Base-by-base conservation (phyloP, 2,113 vertebrate genomes). In the Mohoua ochrocephala region DNA sequence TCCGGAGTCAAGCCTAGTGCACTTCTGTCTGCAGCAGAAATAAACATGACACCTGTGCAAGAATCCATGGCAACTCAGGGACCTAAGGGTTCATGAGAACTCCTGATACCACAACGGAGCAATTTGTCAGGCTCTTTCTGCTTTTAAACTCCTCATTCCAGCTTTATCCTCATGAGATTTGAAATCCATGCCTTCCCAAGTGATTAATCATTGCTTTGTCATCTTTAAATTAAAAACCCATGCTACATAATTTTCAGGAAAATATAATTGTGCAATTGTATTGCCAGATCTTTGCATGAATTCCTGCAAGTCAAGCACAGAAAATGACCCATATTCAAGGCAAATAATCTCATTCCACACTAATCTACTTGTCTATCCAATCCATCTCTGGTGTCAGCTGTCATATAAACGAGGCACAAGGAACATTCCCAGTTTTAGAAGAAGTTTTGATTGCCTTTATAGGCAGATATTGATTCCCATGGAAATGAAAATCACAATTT, bases 401-500 rank as follows among this genome's bases (percentile, higher is more conserved):
- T 93, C 87, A 53, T 7, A 81, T 24, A 82, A 96, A 50, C 28
- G 4, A 92, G 64, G 61, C 21, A 47, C n/a, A 37, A 50, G 76
- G 64, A 18, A 67, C 35, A 64, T 70, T 91, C 71, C 78, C 59
- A 84, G 60, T 39, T 81, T 53, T 45, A 90, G n/a, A 1, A 1
- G 86, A 94, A 92, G 70, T 84, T 96, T 74, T 89, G 86, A 95
- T 92, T 84, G 81, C 78, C 41, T 87, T 75, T 81, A 95, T 96
- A 95, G 93, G 56, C 77, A 96, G 59, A 65, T 95, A 96, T 94
- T 3, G 75, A 95, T 81, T 91, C 50, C 42, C 41, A 94, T 39
- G 80, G 84, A 95, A 96, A 94, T 82, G 70, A 96, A 97, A 92
- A 93, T 94, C 91, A 87, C 27, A 1, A 73, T 96, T 96, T 96